Conservation (phyloP, 2,797 vertebrate species). For the Thamnophis elegans region DNA sequence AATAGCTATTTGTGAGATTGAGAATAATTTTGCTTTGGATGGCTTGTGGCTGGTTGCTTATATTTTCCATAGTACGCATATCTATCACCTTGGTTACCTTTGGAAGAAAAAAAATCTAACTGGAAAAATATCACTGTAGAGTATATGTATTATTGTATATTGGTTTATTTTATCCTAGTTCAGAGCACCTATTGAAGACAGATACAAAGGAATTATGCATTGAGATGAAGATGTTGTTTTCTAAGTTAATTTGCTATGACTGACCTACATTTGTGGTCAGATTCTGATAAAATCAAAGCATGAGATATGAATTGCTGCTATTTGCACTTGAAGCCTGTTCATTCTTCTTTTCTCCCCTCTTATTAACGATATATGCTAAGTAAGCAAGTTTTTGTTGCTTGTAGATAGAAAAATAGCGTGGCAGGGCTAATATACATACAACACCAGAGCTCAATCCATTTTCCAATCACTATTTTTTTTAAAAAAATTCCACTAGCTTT, state of each 20-base stretch:
- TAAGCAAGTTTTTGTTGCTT: background rate
- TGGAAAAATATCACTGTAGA: background rate
- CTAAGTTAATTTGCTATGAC: background rate
- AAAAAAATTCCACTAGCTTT: constrained; percentile 38
- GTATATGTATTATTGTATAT: background rate
- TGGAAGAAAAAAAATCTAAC: background rate
- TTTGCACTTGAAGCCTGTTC: constrained; percentile 21
- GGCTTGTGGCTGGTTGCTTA: background rate
- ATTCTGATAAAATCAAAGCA: background rate
- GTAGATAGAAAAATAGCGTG: constrained; percentile 11
- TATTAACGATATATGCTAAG: constrained; percentile 19
- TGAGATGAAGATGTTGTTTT: background rate
- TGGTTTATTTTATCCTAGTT: background rate
- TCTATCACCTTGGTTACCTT: background rate
- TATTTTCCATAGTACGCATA: background rate
- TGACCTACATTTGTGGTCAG: background rate
- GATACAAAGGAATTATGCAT: background rate
- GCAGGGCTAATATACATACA: constrained; percentile 20
- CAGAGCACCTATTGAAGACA: background rate
- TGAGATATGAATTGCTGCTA: background rate
- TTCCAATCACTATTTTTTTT: constrained; percentile 44
- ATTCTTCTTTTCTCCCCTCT: background rate
- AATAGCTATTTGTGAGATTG: background rate
- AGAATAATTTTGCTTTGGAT: background rate
- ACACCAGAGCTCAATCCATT: constrained; percentile 27